Base-by-base conservation (phyloP, 2,113 vertebrate genomes). In the Elachura formosa region DNA sequence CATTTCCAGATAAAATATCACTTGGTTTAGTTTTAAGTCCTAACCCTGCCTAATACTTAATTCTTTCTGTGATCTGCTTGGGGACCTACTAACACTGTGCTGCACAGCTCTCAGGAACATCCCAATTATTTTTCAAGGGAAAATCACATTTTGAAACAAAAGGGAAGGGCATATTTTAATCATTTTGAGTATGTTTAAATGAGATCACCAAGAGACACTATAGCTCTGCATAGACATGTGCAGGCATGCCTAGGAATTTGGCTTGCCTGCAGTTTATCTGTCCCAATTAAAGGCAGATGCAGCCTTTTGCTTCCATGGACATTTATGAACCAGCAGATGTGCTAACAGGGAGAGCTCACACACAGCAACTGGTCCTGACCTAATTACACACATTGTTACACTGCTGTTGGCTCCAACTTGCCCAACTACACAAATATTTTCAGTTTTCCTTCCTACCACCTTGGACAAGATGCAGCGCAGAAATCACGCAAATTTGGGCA, bases 251-350 rank as follows among this genome's bases (percentile, higher is more conserved):
- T 26, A 63, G 83, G 90, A 95, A 94, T 96, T 76, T 90, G 92
- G 76, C 72, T 92, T 86, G 85, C 92, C 71, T 90, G 85, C 74
- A 62, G 79, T 89, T 80, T 88, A 67, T 93, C 79, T 92, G 59
- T 80, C 86, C 86, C 83, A 85, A 77, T 88, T 83, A 83, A 93
- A 96, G 79, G 76, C 95, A 96, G 92, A 96, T 93, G 96, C 87
- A 95, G 88, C 67, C 81, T 83, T 56, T 73, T 3, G 8, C 72
- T 88, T 92, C 83, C 64, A 77, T 5, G 34, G 52, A 66, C 4
- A 2, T 85, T 91, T 72, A 64, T 38, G 85, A 91, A 69, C 78
- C 72, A 80, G 89, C 48, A 81, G 94, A 89, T 84, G 61, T 93
- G 73, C 77, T 49, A 72, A 43, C 31, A 55, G 48, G 34, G 78